Evolutionary conservation across 2,113 vertebrate genomes (phyloP).

Genomic region (Ammospiza nelsoni): DNA sequence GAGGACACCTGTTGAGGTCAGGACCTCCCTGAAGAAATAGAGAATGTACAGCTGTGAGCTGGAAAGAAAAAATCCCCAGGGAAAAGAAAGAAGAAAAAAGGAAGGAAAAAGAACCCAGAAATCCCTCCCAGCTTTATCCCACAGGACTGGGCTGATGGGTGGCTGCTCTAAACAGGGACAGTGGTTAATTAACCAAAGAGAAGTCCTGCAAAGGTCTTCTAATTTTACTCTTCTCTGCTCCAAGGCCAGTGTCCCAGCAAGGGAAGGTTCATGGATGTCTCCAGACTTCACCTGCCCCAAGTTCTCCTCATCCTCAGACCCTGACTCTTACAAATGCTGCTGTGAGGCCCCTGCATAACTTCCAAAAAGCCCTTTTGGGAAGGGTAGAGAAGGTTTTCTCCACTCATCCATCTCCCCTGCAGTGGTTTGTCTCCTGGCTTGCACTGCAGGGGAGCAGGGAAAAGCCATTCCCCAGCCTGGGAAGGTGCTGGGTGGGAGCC

Average conservation of each 20-base stretch:
- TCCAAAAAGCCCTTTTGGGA: not conserved
- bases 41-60: not conserved
- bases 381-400: not conserved
- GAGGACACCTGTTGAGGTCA: not conserved
- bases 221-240: not conserved
- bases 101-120: not conserved
- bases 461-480: not conserved
- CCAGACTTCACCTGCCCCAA: not conserved
- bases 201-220: not conserved
- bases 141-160: fast-evolving
- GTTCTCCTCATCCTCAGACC: not conserved
- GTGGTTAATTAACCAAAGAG: not conserved
- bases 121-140: not conserved
- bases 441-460: not conserved
- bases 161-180: not conserved
- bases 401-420: not conserved
- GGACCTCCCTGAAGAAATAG: not conserved
- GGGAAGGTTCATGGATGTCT: not conserved
- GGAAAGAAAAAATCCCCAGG: not conserved
- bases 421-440: not conserved
- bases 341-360: not conserved
- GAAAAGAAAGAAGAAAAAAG: not conserved
- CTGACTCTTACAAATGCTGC: fast-evolving
- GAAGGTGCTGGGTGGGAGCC: not conserved
- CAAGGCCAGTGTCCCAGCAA: not conserved